A percentile compares a stretch with the other conserved stretches of the same genome.
Conservation (phyloP, 1,140 invertebrate species). For the Euwallacea similis region DNA sequence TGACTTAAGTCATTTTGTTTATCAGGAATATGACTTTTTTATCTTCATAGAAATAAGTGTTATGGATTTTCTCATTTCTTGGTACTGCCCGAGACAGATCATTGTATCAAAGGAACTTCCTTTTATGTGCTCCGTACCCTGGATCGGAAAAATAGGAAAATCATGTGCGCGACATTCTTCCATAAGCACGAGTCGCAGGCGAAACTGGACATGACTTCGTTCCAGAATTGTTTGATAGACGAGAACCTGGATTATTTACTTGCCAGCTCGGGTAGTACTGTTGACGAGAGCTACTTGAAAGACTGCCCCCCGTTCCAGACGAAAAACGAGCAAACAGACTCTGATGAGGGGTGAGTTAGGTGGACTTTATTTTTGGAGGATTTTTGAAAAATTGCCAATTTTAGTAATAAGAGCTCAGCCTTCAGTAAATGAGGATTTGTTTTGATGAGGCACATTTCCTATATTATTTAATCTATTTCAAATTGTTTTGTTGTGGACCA, state of each 20-base stretch:
- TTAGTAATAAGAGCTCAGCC: constrained; percentile 8
- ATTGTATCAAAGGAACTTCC: neutral
- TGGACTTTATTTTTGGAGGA: neutral
- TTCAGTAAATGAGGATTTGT: constrained; percentile 7
- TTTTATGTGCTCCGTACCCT: neutral
- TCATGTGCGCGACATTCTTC: constrained; percentile 34
- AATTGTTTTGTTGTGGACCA: too few species aligned
- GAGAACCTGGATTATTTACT: constrained; percentile 61
- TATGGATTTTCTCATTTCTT: neutral
- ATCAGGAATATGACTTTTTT: constrained; percentile 1
- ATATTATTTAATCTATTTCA: too few species aligned
- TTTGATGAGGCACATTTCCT: neutral
- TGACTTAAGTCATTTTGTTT: constrained; percentile 30
- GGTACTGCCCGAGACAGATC: neutral
- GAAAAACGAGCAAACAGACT: constrained; percentile 38
- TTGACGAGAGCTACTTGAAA: constrained; percentile 29
- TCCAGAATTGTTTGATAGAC: constrained; percentile 59
- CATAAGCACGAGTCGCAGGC: constrained; percentile 25
- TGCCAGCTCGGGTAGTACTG: constrained; percentile 44
- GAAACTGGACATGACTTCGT: constrained; percentile 52
- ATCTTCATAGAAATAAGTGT: neutral
- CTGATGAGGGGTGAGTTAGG: constrained; percentile 39
- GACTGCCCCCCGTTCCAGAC: constrained; percentile 16
- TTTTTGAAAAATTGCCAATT: constrained; percentile 35
- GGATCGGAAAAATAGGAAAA: neutral